These are phyloP conservation scores for Polyergus mexicanus DNA, from an alignment of 1,140 invertebrate species.

Conservation along the genomic window DNA sequence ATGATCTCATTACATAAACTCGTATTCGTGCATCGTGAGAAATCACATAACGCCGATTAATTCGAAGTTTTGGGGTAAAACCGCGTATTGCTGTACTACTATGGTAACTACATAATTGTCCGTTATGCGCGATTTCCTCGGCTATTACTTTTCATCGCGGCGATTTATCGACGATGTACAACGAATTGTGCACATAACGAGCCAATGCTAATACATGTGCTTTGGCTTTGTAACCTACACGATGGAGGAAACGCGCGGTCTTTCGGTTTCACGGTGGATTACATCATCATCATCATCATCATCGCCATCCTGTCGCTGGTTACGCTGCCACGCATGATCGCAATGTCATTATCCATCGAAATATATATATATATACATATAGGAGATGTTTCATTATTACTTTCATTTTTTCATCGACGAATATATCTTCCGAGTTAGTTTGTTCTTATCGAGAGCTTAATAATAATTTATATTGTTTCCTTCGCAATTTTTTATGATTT, in stretches of 20 bases:
- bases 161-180: slow-evolving; percentile 62
- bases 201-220: slow-evolving; percentile 30
- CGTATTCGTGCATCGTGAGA: neutral
- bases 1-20: slow-evolving; percentile 9
- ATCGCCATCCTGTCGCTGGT: slow-evolving; percentile 17
- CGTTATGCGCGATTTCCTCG: slow-evolving; percentile 61
- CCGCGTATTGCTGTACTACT: slow-evolving; percentile 1
- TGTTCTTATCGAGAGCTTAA: slow-evolving; percentile 19
- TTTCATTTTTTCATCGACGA: neutral
- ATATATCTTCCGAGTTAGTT: neutral
- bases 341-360: slow-evolving; percentile 34
- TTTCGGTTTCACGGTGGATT: slow-evolving; percentile 47
- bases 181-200: slow-evolving; percentile 44
- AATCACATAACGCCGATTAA: neutral
- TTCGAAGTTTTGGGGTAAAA: slow-evolving; percentile 19
- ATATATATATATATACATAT: neutral
- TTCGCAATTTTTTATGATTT: slow-evolving; percentile 23
- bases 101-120: slow-evolving; percentile 61
- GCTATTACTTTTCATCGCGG: slow-evolving; percentile 55
- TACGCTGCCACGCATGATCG: slow-evolving; percentile 11
- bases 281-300: slow-evolving; percentile 38
- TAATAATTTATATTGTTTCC: neutral
- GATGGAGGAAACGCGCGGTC: slow-evolving; percentile 45
- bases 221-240: slow-evolving; percentile 15
- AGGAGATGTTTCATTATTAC: neutral